These are phyloP conservation scores for Centropus unirufus DNA, from an alignment of 2,113 vertebrate species.

Conservation along the genomic window DNA sequence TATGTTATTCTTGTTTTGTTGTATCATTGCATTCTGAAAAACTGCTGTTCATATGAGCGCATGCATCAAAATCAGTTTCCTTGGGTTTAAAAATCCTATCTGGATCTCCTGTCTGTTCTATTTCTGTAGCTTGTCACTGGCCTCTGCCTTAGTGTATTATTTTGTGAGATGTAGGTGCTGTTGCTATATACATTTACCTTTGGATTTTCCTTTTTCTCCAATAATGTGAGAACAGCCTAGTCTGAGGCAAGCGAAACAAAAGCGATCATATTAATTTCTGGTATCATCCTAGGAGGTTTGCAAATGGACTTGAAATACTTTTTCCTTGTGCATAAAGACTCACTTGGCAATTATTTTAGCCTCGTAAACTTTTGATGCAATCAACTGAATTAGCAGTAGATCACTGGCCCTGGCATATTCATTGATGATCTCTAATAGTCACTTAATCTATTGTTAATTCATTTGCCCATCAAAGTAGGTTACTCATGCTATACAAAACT, in stretches of 20 bases:
- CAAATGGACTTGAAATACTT: background rate
- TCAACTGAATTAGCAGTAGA: background rate
- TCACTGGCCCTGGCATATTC: background rate
- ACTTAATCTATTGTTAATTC: conserved; percentile 22
- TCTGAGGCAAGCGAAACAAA: background rate
- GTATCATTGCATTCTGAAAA: background rate
- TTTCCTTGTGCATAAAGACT: background rate
- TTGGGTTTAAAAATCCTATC: background rate
- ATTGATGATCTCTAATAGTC: background rate
- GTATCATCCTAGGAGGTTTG: background rate
- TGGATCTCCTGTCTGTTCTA: background rate
- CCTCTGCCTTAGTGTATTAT: background rate
- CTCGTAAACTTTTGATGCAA: conserved; percentile 6
- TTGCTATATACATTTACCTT: background rate
- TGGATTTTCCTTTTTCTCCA: background rate
- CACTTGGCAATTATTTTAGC: background rate
- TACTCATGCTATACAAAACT: background rate
- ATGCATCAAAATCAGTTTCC: background rate
- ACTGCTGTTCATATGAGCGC: background rate
- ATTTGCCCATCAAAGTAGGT: background rate
- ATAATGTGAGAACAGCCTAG: background rate
- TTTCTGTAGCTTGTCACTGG: background rate
- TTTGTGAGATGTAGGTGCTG: background rate
- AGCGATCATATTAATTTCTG: background rate
- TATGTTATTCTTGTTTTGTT: background rate